A percentile compares a stretch with the other conserved stretches of the same genome.
These are phyloP conservation scores for Hapalemur alaotrensis DNA, from an alignment of 2,797 vertebrate genomes.

Conservation along the genomic window DNA sequence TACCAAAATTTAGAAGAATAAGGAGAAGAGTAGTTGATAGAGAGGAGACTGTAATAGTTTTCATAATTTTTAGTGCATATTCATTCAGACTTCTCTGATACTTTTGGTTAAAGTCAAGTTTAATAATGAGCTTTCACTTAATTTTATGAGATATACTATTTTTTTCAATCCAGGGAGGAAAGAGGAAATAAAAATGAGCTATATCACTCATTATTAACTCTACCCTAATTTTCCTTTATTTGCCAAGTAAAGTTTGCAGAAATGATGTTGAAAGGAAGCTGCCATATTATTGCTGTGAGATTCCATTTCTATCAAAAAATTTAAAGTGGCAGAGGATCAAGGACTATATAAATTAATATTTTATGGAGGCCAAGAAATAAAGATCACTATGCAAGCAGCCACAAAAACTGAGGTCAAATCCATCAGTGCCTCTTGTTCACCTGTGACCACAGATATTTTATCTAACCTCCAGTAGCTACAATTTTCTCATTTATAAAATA, in stretches of 20 bases:
- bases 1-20: neutral
- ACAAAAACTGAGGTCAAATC: neutral
- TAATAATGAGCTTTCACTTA: neutral
- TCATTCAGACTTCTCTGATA: neutral
- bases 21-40: neutral
- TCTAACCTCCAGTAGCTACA: neutral
- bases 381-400: neutral
- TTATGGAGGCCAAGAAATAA: neutral
- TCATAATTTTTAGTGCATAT: neutral
- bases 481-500: neutral
- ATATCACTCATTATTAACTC: neutral
- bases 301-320: neutral
- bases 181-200: neutral
- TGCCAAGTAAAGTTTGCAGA: neutral
- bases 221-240: neutral
- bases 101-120: neutral
- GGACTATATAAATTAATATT: neutral
- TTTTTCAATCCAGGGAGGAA: neutral
- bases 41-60: neutral
- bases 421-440: neutral
- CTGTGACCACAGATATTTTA: neutral
- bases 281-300: neutral
- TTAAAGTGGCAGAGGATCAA: neutral
- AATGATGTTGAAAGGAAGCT: neutral
- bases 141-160: neutral